Evolutionary conservation across 2,797 vertebrate species (phyloP), one percentile per base, ranked within the genome.

Genomic region (Oreonectes daqikongensis): DNA sequence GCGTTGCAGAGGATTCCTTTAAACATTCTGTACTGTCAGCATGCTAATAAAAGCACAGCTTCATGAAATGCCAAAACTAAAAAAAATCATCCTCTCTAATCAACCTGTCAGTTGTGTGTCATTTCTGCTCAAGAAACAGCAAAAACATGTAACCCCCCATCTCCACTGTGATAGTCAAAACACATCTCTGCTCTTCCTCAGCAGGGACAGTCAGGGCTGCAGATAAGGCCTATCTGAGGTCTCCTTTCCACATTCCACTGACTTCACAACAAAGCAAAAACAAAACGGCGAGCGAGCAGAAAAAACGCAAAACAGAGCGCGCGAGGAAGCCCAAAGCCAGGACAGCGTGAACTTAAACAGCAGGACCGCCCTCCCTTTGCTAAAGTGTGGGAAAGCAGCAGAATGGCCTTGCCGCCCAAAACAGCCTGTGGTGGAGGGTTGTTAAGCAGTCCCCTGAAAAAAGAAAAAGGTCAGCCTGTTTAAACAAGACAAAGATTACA

Each of bases 341-440:
- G 89, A 88, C 87, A 87, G 88, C 87, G 86, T 88, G 86, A 90
- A 87, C 86, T 86, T 87, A 90, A 90, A 91, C 88, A 74, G 28
- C 88, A 85, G 83, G 87, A 87, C 88, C 67, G 82, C 84, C 86
- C 85, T 80, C 84, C 77, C 87, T 92, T 92, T 91, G 88, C 91
- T 89, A 89, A 87, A 91, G 90, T 92, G 91, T 93, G 92, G 92
- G 91, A 93, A 93, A 91, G 85, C 87, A 87, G 87, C 82, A 84
- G 89, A 90, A 82, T 84, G 85, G 89, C 89, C 88, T 86, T 86
- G 75, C 81, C 79, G 81, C 84, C 72, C 69, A 44, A 55, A 69
- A 84, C 82, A 24, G 69, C 78, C 80, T 9, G 70, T 22, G 32
- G 65, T 35, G 11, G 61, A 72, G 59, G 70, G 73, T 63, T 53